A percentile compares a stretch with the other conserved stretches of the same genome.
phyloP scores from a whole-genome alignment of 2,888 invertebrate genomes.

The Coenonympha glycerion region DNA sequence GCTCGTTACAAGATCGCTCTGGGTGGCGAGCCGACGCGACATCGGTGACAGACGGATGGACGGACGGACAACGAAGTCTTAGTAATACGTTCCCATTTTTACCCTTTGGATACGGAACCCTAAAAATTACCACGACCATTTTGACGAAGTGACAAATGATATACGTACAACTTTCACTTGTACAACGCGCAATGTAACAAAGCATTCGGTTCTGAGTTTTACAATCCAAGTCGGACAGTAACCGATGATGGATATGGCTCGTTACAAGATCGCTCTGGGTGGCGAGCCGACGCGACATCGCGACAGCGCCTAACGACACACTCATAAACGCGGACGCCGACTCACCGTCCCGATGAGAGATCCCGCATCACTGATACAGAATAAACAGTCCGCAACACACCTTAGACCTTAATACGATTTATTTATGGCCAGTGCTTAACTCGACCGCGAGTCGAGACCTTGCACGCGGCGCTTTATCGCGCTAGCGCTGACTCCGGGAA shows the following conservation, averaged over 20 bases:
- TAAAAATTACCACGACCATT: too few species aligned
- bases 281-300: conserved; percentile 36
- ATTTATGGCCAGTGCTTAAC: conserved; percentile 64
- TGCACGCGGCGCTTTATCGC: conserved; percentile 49
- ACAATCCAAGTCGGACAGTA: conserved; percentile 46
- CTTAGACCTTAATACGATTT: conserved; percentile 66
- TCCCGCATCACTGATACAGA: conserved; percentile 54
- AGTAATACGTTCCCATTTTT: too few species aligned
- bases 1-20: conserved; percentile 57
- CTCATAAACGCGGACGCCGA: conserved; percentile 58
- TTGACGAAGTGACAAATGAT: conserved; percentile 6
- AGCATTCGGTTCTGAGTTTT: conserved; percentile 10
- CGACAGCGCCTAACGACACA: conserved; percentile 48
- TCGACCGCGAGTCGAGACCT: conserved; percentile 44
- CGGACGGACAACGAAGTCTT: too few species aligned
- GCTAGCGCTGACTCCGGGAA: conserved; percentile 40
- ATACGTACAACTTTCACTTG: background rate
- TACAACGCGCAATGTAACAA: background rate
- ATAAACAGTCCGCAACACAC: conserved; percentile 53
- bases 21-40: conserved; percentile 48
- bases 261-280: conserved; percentile 62
- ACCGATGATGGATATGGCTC: conserved; percentile 63
- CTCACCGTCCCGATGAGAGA: conserved; percentile 61
- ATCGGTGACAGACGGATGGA: too few species aligned
- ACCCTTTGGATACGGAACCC: too few species aligned